Evolutionary conservation across 2,888 invertebrate species (phyloP).

Genomic region (Rhogogaster chlorosoma): DNA sequence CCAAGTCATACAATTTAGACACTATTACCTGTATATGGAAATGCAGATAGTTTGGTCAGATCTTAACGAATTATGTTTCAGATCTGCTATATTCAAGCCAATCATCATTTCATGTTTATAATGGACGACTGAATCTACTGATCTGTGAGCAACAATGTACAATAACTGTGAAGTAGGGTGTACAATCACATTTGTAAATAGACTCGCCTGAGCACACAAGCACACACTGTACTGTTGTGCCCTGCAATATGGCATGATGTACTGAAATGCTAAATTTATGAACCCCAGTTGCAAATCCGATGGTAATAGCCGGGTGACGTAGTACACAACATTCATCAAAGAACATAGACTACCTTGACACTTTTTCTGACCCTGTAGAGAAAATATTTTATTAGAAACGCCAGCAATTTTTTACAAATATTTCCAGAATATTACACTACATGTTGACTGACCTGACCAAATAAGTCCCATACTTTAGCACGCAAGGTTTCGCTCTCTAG

Average conservation of each 20-base stretch:
- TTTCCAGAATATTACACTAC: background rate
- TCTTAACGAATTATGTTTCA: background rate
- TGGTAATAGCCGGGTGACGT: slow-evolving; percentile 69
- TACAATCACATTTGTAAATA: background rate
- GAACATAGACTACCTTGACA: slow-evolving; percentile 77
- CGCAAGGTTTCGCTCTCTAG: slow-evolving; percentile 64
- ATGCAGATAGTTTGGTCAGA: background rate
- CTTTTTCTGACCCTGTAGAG: slow-evolving; percentile 71
- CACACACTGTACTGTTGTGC: slow-evolving; percentile 91
- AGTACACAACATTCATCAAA: slow-evolving; percentile 78
- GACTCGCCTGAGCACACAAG: slow-evolving; percentile 86
- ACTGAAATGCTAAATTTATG: slow-evolving; percentile 79
- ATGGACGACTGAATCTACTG: background rate
- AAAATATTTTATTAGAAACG: background rate
- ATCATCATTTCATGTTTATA: background rate
- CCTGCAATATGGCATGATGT: slow-evolving; percentile 87
- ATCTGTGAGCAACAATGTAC: background rate
- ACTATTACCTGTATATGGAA: slow-evolving; percentile 75
- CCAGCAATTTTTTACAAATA: background rate
- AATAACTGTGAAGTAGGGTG: background rate
- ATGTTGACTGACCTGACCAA: slow-evolving; percentile 69
- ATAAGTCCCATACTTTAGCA: slow-evolving; percentile 73
- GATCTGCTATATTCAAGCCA: background rate
- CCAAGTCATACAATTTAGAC: slow-evolving; percentile 75
- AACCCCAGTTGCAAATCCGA: slow-evolving; percentile 59